Percentiles rank a stretch among this genome's conserved stretches.
These are phyloP conservation scores for Harpagoxenus sublaevis DNA, from an alignment of 2,888 invertebrate species.

Conservation along the genomic window DNA sequence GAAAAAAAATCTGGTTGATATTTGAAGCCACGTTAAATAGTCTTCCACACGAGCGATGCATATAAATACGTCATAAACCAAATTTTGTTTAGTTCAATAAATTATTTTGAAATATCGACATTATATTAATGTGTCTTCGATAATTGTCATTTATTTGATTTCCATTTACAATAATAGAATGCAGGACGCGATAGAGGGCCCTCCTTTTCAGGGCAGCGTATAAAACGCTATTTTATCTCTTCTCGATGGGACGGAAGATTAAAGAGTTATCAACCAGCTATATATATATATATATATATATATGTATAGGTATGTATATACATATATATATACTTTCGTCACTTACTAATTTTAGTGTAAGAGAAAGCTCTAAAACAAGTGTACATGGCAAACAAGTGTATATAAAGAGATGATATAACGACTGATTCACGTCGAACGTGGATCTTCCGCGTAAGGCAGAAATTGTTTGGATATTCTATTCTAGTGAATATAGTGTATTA, in stretches of 20 bases:
- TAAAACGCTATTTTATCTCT: constrained; percentile 51
- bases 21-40: constrained; percentile 33
- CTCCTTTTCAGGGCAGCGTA: constrained; percentile 22
- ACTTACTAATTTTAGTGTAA: constrained; percentile 73
- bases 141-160: constrained; percentile 33
- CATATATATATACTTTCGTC: constrained; percentile 66
- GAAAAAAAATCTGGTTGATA: neutral
- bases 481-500: constrained; percentile 79
- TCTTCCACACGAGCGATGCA: constrained; percentile 36
- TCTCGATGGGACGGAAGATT: constrained; percentile 65
- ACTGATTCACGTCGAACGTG: constrained; percentile 72
- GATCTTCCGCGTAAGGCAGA: constrained; percentile 64
- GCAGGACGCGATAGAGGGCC: neutral
- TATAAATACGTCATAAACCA: constrained; percentile 2
- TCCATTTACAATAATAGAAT: constrained; percentile 25
- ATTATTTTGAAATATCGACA: constrained; percentile 33
- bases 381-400: constrained; percentile 72
- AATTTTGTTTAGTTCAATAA: constrained; percentile 42
- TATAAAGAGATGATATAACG: constrained; percentile 73
- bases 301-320: neutral
- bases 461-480: constrained; percentile 76
- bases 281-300: constrained; percentile 13
- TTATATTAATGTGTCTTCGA: constrained; percentile 25
- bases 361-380: constrained; percentile 71
- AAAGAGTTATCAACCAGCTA: constrained; percentile 71